Percentiles rank a stretch among this genome's conserved stretches.
These are phyloP conservation scores for Onychomys torridus DNA, from an alignment of 2,797 vertebrate species.

Conservation along the genomic window DNA sequence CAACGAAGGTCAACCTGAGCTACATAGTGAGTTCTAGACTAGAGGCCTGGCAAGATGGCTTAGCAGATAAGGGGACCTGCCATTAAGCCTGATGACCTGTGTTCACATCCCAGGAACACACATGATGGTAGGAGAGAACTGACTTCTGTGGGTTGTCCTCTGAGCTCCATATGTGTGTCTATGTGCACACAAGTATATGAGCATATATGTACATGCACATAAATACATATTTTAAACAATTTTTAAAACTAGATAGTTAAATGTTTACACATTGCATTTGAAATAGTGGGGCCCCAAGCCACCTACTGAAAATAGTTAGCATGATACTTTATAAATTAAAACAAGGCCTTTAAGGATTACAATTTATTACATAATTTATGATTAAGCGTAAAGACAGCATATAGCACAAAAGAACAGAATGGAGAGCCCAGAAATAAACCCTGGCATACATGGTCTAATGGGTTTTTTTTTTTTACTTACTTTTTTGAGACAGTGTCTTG, in stretches of 20 bases:
- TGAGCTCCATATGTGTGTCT: neutral
- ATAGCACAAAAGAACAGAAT: neutral
- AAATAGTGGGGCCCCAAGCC: neutral
- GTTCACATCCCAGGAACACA: neutral
- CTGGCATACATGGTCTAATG: neutral
- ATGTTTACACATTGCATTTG: neutral
- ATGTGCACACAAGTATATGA: neutral
- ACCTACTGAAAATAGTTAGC: neutral
- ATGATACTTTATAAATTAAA: neutral
- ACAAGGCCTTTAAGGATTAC: neutral
- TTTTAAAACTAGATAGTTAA: neutral
- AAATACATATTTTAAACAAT: neutral
- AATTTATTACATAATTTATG: neutral
- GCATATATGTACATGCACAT: neutral
- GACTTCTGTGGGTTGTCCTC: neutral
- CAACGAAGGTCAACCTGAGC: neutral
- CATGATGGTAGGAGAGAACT: neutral
- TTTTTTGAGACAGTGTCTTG: neutral
- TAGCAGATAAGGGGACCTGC: neutral
- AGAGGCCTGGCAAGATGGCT: neutral
- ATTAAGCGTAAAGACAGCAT: neutral
- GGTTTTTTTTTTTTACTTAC: neutral
- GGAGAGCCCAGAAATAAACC: neutral
- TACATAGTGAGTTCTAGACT: neutral
- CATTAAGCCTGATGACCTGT: neutral